phyloP scores from a whole-genome alignment of 2,888 invertebrate genomes.

The Sinelater perroti region DNA sequence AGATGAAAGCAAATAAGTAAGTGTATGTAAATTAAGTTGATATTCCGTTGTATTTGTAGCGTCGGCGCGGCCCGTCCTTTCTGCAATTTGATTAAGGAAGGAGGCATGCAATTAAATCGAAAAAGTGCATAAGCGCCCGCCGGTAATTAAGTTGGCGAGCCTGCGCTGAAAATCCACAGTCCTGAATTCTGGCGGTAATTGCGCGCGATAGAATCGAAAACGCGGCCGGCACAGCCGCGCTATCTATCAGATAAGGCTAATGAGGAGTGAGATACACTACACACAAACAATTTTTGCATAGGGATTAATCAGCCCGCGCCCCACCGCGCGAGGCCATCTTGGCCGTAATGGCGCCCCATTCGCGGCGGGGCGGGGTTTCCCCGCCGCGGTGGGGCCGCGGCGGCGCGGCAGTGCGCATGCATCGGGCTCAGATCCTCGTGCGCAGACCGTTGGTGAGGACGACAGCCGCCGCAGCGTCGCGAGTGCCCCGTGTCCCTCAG shows the following conservation, averaged over 20 bases:
- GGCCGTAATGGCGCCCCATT: conserved; percentile 52
- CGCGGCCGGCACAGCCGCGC: conserved; percentile 20
- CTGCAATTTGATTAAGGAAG: no score
- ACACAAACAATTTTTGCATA: conserved; percentile 44
- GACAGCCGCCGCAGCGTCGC: conserved; percentile 50
- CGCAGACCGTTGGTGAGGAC: conserved; percentile 40
- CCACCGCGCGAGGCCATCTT: conserved; percentile 55
- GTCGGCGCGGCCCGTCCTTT: no score
- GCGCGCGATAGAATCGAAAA: conserved; percentile 30
- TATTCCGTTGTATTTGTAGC: no score
- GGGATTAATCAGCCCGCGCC: conserved; percentile 44
- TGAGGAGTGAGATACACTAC: conserved; percentile 37
- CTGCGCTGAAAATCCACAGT: conserved; percentile 9
- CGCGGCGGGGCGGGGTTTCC: conserved; percentile 47
- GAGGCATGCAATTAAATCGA: conserved; percentile 3
- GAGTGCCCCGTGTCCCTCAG: conserved; percentile 36
- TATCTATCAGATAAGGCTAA: conserved; percentile 40
- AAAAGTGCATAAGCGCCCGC: conserved; percentile 6
- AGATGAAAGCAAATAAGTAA: no score
- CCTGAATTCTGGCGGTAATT: conserved; percentile 19
- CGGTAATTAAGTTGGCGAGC: conserved; percentile 16
- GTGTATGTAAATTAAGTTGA: no score
- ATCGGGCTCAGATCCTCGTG: conserved; percentile 48
- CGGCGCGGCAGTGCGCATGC: conserved; percentile 44
- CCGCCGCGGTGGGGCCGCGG: conserved; percentile 36